phyloP scores from a whole-genome alignment of 2,888 invertebrate species.

The Phengaris alcon region DNA sequence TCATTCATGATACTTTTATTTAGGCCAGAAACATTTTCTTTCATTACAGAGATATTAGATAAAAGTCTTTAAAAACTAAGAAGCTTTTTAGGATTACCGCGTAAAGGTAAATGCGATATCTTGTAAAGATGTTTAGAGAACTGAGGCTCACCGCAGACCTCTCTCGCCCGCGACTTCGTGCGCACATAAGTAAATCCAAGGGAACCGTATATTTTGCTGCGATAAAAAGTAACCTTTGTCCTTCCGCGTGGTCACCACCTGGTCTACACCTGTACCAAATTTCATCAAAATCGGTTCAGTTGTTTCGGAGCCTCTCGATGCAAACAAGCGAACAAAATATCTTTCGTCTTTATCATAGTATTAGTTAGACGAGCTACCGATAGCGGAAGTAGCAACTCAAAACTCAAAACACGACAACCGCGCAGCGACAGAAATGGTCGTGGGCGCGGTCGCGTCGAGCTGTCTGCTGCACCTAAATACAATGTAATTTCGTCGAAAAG shows the following conservation, averaged over 20 bases:
- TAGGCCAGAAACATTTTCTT: neutral
- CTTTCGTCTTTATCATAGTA: no score
- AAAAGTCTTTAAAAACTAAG: constrained; percentile 1
- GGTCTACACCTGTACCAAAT: no score
- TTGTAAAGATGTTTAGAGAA: neutral
- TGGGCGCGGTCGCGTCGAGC: neutral
- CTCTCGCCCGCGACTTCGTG: no score
- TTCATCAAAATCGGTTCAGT: no score
- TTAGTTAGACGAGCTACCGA: neutral
- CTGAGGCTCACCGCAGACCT: neutral
- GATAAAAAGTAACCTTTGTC: no score
- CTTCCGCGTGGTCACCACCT: no score
- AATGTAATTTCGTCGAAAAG: constrained; percentile 14
- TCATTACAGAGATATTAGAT: constrained; percentile 5
- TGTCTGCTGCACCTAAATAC: neutral
- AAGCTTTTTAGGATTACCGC: constrained; percentile 4
- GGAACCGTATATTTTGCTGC: no score
- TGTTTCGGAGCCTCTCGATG: no score
- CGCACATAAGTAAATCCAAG: no score
- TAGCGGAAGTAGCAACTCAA: neutral
- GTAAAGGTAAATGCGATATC: neutral
- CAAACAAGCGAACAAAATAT: no score
- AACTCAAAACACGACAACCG: neutral
- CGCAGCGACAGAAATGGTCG: neutral
- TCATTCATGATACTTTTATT: neutral